A percentile compares a stretch with the other conserved stretches of the same genome.
Evolutionary conservation across 1,140 invertebrate genomes (phyloP).

Genomic region (Sycophaga agraensis): DNA sequence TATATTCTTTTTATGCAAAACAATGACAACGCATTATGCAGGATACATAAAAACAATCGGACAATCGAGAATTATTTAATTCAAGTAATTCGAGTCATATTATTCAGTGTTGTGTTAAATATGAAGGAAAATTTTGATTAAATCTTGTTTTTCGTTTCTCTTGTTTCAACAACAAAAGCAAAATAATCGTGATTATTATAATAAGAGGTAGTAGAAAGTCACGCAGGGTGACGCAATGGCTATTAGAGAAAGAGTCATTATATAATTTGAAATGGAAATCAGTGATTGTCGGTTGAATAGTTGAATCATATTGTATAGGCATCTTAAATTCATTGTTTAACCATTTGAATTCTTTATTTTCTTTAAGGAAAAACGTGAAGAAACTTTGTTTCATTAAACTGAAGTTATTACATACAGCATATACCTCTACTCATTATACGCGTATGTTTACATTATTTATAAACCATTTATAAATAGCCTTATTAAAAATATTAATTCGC

Average conservation of each 20-base stretch:
- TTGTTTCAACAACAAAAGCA: constrained; percentile 10
- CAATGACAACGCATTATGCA: too few relatives aligned
- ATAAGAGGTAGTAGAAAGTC: constrained; percentile 10
- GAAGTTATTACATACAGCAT: too few relatives aligned
- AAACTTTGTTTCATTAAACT: not conserved
- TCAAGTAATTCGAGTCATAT: too few relatives aligned
- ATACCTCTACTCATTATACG: too few relatives aligned
- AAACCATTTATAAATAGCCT: too few relatives aligned
- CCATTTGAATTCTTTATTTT: constrained; percentile 5
- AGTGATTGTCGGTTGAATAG: constrained; percentile 19
- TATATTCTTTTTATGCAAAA: too few relatives aligned
- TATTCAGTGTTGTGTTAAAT: constrained; percentile 3
- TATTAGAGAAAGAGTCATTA: constrained; percentile 14
- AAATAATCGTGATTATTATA: constrained; percentile 24
- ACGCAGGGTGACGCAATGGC: constrained; percentile 6
- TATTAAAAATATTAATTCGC: too few relatives aligned
- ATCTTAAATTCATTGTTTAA: constrained; percentile 20
- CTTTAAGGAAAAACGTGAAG: not conserved
- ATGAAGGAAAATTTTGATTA: constrained; percentile 22
- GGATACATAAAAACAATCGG: too few relatives aligned
- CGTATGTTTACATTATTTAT: too few relatives aligned
- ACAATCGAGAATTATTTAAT: too few relatives aligned
- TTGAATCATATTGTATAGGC: constrained; percentile 17
- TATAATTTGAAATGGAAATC: constrained; percentile 27
- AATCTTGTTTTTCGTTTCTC: constrained; percentile 16